Conservation (phyloP, 2,888 invertebrate genomes). For the Hecatera dysodea region DNA sequence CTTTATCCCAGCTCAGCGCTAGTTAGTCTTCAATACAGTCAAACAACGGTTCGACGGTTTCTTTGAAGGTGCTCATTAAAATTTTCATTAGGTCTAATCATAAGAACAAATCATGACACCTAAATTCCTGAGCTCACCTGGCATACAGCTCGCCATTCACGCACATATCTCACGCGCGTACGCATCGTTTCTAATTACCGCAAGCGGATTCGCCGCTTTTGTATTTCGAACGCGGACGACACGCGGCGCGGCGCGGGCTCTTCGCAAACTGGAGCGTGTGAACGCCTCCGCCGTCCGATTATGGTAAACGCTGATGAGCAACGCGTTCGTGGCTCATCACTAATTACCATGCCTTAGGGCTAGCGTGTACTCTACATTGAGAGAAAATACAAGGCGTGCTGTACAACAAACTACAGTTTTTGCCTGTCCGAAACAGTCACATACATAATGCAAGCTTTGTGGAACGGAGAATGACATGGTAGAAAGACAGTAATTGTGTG, state of each 20-base stretch:
- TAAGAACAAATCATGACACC: slow-evolving; percentile 49
- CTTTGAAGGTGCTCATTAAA: slow-evolving; percentile 49
- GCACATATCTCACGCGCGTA: slow-evolving; percentile 58
- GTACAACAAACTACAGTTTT: slow-evolving; percentile 26
- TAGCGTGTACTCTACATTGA: slow-evolving; percentile 44
- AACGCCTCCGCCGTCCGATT: slow-evolving; percentile 68
- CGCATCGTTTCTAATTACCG: slow-evolving; percentile 63
- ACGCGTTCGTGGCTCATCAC: slow-evolving; percentile 66
- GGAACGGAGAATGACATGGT: slow-evolving; percentile 2
- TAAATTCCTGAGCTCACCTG: slow-evolving; percentile 48
- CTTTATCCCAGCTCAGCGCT: slow-evolving; percentile 27
- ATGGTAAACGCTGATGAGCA: slow-evolving; percentile 74
- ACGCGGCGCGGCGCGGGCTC: slow-evolving; percentile 61
- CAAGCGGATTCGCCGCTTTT: slow-evolving; percentile 67
- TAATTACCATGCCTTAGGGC: slow-evolving; percentile 70
- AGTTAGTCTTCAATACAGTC: slow-evolving; percentile 23
- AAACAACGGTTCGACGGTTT: slow-evolving; percentile 13
- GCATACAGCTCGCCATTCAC: slow-evolving; percentile 59
- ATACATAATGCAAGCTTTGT: slow-evolving; percentile 34
- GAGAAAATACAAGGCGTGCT: slow-evolving; percentile 41
- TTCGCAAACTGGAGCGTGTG: slow-evolving; percentile 80
- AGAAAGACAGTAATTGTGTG: slow-evolving; percentile 36
- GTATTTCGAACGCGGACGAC: slow-evolving; percentile 65
- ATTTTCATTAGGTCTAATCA: slow-evolving; percentile 41
- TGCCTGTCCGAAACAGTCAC: slow-evolving; percentile 38